A percentile compares a stretch with the other conserved stretches of the same genome.
Evolutionary conservation across 1,140 invertebrate species (phyloP).

Genomic region (Stegodyphus mimosarum): DNA sequence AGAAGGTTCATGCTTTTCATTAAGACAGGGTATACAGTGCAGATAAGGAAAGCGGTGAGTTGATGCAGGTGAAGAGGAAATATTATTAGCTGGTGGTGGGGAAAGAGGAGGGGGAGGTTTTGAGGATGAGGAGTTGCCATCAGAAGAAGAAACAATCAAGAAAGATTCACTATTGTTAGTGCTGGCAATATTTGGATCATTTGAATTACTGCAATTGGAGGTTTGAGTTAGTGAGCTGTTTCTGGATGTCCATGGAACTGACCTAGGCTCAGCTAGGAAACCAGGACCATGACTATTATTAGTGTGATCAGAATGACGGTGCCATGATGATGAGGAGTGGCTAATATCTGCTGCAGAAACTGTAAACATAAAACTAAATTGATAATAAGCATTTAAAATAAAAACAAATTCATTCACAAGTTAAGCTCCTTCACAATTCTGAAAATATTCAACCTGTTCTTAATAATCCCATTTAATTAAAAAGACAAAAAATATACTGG

Average conservation of each 20-base stretch:
- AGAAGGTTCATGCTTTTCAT: constrained; percentile 61
- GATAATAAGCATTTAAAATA: not conserved
- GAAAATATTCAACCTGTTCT: too few relatives aligned
- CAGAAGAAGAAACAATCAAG: constrained; percentile 52
- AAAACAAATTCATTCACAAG: not conserved
- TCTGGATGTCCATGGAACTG: constrained; percentile 29
- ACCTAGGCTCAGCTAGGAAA: constrained; percentile 20
- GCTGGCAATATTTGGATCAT: constrained; percentile 43
- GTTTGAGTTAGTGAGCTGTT: constrained; percentile 57
- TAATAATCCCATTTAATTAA: too few relatives aligned
- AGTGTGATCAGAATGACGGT: constrained; percentile 43
- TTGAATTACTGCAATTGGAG: constrained; percentile 56
- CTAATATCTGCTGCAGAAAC: constrained; percentile 52
- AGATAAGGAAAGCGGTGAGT: constrained; percentile 64
- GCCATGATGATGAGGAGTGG: constrained; percentile 49
- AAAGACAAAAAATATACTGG: too few relatives aligned
- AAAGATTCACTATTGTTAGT: constrained; percentile 65
- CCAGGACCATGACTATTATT: constrained; percentile 30
- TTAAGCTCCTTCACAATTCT: too few relatives aligned
- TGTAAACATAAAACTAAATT: constrained; percentile 6
- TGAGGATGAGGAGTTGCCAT: constrained; percentile 15
- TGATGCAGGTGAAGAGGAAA: constrained; percentile 59
- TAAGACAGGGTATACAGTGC: constrained; percentile 66
- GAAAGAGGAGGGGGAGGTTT: constrained; percentile 14
- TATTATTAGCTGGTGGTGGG: constrained; percentile 36